Percentiles rank a stretch among this genome's conserved stretches.
phyloP scores from a whole-genome alignment of 1,140 invertebrate species.

The Bombus confusus region DNA sequence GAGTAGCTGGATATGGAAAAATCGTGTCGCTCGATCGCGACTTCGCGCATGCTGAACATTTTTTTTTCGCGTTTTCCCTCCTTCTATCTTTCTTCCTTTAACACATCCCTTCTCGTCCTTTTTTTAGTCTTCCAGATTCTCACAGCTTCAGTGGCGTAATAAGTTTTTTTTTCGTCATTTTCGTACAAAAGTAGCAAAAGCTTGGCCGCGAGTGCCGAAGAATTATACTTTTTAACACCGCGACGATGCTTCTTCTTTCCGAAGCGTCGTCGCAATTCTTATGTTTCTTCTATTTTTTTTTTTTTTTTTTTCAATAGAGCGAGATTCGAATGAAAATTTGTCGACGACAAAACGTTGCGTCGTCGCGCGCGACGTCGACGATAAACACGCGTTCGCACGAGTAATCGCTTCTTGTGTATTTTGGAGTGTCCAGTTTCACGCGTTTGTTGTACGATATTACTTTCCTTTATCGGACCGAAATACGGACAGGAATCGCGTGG shows the following conservation, averaged over 20 bases:
- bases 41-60: not conserved
- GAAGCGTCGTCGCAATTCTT: not conserved
- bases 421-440: not conserved
- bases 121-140: not conserved
- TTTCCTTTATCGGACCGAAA: not conserved
- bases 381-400: not conserved
- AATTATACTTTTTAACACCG: slow-evolving; percentile 4
- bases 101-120: not conserved
- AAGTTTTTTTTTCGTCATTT: slow-evolving; percentile 30
- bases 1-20: not conserved
- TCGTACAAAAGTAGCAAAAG: slow-evolving; percentile 55
- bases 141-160: not conserved
- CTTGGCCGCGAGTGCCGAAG: slow-evolving; percentile 35
- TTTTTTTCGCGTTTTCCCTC: not conserved
- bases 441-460: not conserved
- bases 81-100: not conserved
- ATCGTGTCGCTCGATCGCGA: slow-evolving; percentile 10
- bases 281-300: too few relatives aligned
- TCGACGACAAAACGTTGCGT: not conserved
- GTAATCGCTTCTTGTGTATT: not conserved
- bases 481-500: not conserved
- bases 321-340: slow-evolving; percentile 23
- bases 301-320: not conserved
- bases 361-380: not conserved
- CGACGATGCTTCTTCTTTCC: not conserved